Percentiles rank a stretch among this genome's conserved stretches.
Conservation (phyloP, 1,140 invertebrate species). For the Psix sp. region DNA sequence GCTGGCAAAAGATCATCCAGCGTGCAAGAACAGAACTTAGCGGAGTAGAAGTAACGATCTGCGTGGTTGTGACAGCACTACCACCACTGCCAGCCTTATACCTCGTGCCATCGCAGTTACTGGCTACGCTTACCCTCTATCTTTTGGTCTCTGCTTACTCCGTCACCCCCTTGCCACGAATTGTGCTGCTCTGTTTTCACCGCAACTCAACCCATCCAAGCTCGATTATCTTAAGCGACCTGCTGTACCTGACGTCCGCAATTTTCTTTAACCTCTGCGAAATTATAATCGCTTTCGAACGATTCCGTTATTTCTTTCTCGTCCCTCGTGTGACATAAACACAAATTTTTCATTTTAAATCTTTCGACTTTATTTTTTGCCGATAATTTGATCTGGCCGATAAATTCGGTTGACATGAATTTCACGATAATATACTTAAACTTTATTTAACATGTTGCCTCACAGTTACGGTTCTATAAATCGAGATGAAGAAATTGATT, state of each 20-base stretch:
- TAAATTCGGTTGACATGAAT: too few species aligned
- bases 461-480: too few species aligned
- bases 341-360: too few species aligned
- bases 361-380: conserved; percentile 1
- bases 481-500: too few species aligned
- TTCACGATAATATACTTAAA: too few species aligned
- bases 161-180: conserved; percentile 57
- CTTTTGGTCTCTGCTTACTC: conserved; percentile 60
- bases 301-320: conserved; percentile 42
- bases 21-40: conserved; percentile 68
- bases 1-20: conserved; percentile 66
- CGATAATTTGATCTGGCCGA: too few species aligned
- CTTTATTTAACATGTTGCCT: too few species aligned
- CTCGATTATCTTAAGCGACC: conserved; percentile 69
- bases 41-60: conserved; percentile 75
- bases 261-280: conserved; percentile 72
- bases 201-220: conserved; percentile 67
- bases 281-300: conserved; percentile 73
- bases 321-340: conserved; percentile 37
- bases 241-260: conserved; percentile 74
- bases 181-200: conserved; percentile 66
- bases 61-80: conserved; percentile 74
- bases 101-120: conserved; percentile 50
- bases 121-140: conserved; percentile 61
- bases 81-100: conserved; percentile 38